Conservation (phyloP, 2,113 vertebrate genomes). For the Hylia prasina region DNA sequence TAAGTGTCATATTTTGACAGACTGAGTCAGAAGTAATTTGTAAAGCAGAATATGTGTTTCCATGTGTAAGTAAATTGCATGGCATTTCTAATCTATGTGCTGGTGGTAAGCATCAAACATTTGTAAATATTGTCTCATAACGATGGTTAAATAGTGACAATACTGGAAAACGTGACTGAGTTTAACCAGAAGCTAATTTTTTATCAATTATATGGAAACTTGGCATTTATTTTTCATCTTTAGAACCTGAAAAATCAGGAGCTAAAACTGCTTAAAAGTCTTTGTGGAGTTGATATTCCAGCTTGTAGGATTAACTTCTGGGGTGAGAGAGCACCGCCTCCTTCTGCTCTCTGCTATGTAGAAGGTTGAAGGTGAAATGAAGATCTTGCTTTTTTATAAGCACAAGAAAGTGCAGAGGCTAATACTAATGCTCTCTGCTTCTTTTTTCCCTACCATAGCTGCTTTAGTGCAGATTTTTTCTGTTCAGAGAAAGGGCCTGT, state of each 20-base stretch:
- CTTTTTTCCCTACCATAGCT: background rate
- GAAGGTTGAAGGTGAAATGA: background rate
- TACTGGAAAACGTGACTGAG: background rate
- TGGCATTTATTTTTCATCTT: background rate
- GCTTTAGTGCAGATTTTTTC: background rate
- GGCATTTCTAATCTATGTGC: background rate
- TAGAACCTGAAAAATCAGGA: background rate
- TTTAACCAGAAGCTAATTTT: background rate
- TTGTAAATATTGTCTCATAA: background rate
- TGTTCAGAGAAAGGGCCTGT: background rate
- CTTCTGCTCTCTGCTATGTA: background rate
- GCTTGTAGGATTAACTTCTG: background rate
- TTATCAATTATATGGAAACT: background rate
- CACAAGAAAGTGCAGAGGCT: background rate
- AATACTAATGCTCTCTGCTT: background rate
- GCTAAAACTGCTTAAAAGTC: background rate
- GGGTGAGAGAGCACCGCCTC: background rate
- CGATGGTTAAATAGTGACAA: background rate
- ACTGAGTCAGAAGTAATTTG: slow-evolving; percentile 28
- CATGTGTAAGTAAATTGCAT: background rate
- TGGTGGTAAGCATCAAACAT: background rate
- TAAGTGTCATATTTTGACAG: slow-evolving; percentile 45
- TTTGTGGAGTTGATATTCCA: background rate
- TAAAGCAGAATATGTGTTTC: background rate
- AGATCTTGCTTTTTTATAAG: background rate